A percentile compares a stretch with the other conserved stretches of the same genome.
phyloP scores from a whole-genome alignment of 2,797 vertebrate species.

The Pseudotriccus pelzelni region DNA sequence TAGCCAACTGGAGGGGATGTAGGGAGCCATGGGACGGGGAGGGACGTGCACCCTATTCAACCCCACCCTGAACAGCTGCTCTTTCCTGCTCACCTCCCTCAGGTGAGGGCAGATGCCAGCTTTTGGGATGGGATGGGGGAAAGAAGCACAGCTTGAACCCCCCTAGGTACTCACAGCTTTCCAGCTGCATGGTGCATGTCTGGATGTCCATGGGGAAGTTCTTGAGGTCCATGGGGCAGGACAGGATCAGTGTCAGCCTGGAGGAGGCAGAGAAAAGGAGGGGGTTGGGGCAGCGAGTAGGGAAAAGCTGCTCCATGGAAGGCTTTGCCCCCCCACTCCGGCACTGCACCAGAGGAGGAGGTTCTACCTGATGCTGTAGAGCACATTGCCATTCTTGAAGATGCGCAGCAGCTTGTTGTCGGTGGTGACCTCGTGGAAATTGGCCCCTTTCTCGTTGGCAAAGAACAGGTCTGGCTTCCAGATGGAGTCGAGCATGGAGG shows the following conservation, averaged over 20 bases:
- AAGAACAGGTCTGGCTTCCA: slow-evolving; percentile 97
- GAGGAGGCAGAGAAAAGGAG: slow-evolving; percentile 24
- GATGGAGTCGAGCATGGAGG: slow-evolving; percentile 95
- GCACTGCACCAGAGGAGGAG: neutral
- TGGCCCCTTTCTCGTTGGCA: slow-evolving; percentile 93
- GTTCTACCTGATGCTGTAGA: slow-evolving; percentile 92
- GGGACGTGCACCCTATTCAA: fast-evolving
- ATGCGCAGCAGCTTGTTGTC: slow-evolving; percentile 94
- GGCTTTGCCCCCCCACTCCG: neutral
- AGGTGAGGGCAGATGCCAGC: neutral
- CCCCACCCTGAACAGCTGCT: neutral
- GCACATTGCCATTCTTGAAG: slow-evolving; percentile 92
- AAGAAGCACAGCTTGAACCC: neutral
- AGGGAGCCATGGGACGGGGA: neutral
- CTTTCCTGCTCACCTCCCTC: neutral
- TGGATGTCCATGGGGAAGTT: slow-evolving; percentile 98
- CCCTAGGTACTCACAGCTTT: slow-evolving; percentile 87
- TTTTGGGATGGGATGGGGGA: neutral
- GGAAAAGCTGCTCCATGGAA: fast-evolving
- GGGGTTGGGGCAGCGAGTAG: neutral
- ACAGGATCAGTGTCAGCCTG: slow-evolving; percentile 91
- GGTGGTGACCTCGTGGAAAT: slow-evolving; percentile 93
- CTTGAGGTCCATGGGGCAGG: slow-evolving; percentile 96
- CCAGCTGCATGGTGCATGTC: slow-evolving; percentile 94
- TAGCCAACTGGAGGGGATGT: slow-evolving; percentile 85